Evolutionary conservation across 2,113 vertebrate genomes (phyloP).

Genomic region (Nycticryphes semicollaris): DNA sequence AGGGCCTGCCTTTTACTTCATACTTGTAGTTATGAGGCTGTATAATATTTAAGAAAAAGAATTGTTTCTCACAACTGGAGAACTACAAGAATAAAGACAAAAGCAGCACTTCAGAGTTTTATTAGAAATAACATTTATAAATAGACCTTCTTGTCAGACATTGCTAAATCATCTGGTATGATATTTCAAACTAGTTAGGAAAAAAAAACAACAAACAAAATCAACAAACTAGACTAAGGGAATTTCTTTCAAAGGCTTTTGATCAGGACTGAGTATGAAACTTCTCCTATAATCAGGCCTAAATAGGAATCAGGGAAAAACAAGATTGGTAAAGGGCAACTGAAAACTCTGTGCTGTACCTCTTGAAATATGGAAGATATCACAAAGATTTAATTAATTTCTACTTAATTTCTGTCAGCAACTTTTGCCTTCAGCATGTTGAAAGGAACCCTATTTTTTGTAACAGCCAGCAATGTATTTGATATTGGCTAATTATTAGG

Average conservation of each 20-base stretch:
- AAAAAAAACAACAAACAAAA: background rate
- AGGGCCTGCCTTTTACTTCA: background rate
- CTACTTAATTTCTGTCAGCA: constrained; percentile 38
- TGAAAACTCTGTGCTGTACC: background rate
- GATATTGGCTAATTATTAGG: background rate
- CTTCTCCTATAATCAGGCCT: background rate
- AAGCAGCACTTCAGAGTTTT: background rate
- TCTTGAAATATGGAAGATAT: constrained; percentile 10
- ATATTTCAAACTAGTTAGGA: background rate
- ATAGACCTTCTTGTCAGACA: background rate
- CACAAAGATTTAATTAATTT: background rate
- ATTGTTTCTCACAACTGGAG: background rate
- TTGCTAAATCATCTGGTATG: background rate
- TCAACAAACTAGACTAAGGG: background rate
- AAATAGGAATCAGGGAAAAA: background rate
- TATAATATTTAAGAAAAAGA: background rate
- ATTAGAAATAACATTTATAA: background rate
- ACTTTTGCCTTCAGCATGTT: constrained; percentile 2
- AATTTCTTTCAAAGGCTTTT: background rate
- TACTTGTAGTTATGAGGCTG: background rate
- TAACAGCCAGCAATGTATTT: background rate
- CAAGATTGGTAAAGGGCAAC: background rate
- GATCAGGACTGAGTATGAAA: background rate
- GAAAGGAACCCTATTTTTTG: constrained; percentile 19
- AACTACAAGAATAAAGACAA: background rate